These are phyloP conservation scores for Corythaeola cristata DNA, from an alignment of 2,113 vertebrate species.

Conservation along the genomic window DNA sequence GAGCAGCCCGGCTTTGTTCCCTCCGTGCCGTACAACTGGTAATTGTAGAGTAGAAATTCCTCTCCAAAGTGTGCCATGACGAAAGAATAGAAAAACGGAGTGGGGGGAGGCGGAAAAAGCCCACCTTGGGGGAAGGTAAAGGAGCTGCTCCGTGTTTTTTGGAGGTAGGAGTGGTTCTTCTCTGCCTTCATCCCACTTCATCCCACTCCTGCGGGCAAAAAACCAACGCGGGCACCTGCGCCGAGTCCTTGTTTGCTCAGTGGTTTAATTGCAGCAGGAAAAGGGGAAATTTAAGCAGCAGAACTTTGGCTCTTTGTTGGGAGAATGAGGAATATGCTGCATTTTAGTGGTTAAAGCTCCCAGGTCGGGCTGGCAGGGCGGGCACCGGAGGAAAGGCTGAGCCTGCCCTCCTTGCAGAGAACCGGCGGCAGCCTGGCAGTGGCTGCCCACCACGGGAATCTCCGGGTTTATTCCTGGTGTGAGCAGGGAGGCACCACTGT, in stretches of 20 bases:
- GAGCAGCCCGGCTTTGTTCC: not conserved
- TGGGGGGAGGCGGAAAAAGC: not conserved
- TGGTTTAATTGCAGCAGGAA: not conserved
- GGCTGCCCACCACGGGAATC: rapidly evolving
- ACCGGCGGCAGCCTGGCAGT: not conserved
- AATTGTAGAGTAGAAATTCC: slow-evolving; percentile 20
- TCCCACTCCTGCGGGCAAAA: not conserved
- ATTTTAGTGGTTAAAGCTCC: not conserved
- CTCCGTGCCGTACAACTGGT: rapidly evolving
- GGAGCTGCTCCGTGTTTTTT: not conserved
- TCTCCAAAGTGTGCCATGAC: not conserved
- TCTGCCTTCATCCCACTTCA: not conserved
- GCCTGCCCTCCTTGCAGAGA: not conserved
- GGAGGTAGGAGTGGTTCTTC: not conserved
- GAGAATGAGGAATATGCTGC: rapidly evolving
- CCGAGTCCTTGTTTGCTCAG: rapidly evolving
- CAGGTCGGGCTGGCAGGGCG: not conserved
- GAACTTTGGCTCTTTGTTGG: not conserved
- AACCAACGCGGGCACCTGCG: not conserved
- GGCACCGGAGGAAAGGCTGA: not conserved
- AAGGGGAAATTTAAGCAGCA: not conserved
- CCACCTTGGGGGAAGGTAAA: not conserved
- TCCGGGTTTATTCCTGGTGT: not conserved
- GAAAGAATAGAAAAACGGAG: not conserved
- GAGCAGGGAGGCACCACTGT: not conserved